Evolutionary conservation across 2,797 vertebrate genomes (phyloP), one percentile per base, ranked within the genome.

Genomic region (Poliocrania exsul): DNA sequence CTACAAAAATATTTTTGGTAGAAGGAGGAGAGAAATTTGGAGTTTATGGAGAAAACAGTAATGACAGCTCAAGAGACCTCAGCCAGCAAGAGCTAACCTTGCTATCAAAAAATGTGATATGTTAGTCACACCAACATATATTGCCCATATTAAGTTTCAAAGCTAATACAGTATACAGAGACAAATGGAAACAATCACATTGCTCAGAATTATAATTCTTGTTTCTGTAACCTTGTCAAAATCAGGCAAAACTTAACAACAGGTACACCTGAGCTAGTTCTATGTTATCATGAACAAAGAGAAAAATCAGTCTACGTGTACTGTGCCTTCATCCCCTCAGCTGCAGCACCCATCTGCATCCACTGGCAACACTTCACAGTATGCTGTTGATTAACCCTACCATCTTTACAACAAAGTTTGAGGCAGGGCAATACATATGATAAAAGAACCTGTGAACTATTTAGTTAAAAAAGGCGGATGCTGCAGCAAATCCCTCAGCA

Each of bases 271-370:
- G 57, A 83, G 78, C 62, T 35, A 33, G 29, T 49, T 88, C 57
- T 40, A 31, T 26, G 44, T 64, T 77, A 35, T 16, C 29, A 8
- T 42, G 81, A 92, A 93, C 83, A 93, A 91, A 96, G 94, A 89
- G 56, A 74, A 35, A 51, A 78, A 85, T 67, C 66, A 69, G 56
- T 87, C 80, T 29, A 49, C 15, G 0, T 13, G 3, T 53, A 54
- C 69, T 38, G 0, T 47, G 51, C 71, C 86, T 74, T 70, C 91
- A 89, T 60, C 78, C 83, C 53, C 54, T 80, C 16, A 6, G 90
- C 93, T 93, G 88, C 88, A 96, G 90, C 92, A 67, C 64, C 75
- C 74, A 92, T 88, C 89, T 90, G 89, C 75, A 88, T 77, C 86
- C 44, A 35, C 88, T 73, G 84, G 94, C 87, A 93, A 53, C 81